Conservation (phyloP, 2,888 invertebrate genomes). For the Diachrysia chrysitis region DNA sequence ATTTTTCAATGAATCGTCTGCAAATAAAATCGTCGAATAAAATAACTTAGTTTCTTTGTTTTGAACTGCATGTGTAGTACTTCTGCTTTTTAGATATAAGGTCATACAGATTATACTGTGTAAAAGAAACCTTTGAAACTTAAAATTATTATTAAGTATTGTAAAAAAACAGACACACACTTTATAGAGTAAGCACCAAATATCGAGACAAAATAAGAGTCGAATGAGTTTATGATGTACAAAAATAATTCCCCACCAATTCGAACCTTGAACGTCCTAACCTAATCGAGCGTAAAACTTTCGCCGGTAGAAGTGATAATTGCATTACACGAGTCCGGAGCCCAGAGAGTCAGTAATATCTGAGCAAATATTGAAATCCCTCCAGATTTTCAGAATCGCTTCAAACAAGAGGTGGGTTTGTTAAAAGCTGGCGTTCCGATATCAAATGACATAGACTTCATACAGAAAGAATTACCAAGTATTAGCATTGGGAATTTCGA, state of each 20-base stretch:
- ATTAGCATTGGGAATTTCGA: not conserved
- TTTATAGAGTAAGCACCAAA: too few species aligned
- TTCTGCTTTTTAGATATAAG: not conserved
- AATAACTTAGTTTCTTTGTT: not conserved
- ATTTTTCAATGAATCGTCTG: constrained; percentile 3
- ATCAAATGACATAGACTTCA: constrained; percentile 9
- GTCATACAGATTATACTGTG: too few species aligned
- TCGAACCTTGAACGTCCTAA: not conserved
- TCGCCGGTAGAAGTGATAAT: constrained; percentile 28
- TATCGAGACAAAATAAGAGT: not conserved
- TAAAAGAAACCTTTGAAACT: too few species aligned
- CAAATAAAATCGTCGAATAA: not conserved
- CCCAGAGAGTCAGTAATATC: constrained; percentile 41
- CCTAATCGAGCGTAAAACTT: constrained; percentile 32
- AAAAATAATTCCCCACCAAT: not conserved
- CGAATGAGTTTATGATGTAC: not conserved
- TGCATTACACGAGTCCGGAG: constrained; percentile 29
- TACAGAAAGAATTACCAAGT: constrained; percentile 12
- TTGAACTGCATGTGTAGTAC: not conserved
- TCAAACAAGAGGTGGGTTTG: constrained; percentile 20
- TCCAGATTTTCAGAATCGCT: constrained; percentile 28
- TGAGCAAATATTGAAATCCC: constrained; percentile 46
- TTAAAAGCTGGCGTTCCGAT: constrained; percentile 26
- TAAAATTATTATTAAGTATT: too few species aligned
- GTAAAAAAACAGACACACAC: too few species aligned